Base-by-base conservation (phyloP, 2,797 vertebrate species). In the Rhinichthys osculus region DNA sequence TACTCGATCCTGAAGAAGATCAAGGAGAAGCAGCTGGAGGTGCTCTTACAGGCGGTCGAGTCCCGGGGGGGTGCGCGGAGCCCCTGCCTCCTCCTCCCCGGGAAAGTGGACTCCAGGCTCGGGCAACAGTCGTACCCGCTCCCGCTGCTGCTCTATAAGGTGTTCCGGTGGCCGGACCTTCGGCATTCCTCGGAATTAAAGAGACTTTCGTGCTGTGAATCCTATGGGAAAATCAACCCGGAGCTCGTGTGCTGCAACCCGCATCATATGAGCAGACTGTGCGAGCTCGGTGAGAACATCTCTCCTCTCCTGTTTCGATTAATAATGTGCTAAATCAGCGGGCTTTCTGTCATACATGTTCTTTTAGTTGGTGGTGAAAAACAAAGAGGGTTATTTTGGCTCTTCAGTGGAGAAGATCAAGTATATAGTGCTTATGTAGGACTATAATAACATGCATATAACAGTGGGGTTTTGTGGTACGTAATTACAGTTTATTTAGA, bases 81-180 rank as follows among this genome's bases (percentile, higher is more conserved):
- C 93, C 95, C 97, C 84, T 98, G 98, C 90, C 93, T 99, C 89
- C 94, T 98, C 89, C 91, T 99, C 90, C 95, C 98, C 85, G 92
- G 95, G 94, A 97, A 96, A 92, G 94, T 96, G 93, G 97, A 98
- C 95, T 93, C 96, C 85, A 96, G 95, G 90, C 92, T 97, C 95
- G 96, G 96, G 95, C 94, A 97, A 94, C 93, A 96, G 94, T 93
- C 96, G 92, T 96, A 96, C 93, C 95, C 97, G 87, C 95, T 98
- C 88, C 97, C 97, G 47, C 91, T 98, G 95, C 96, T 99, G 94
- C 96, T 99, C 91, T 97, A 96, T 93, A 98, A 97, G 94, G 96
- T 99, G 95, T 99, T 98, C 96, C 94, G 98, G 93, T 99, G 98
- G 98, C 97, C 98, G 92, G 98, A 99, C 93, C 97, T 99, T 93